Base-by-base conservation (phyloP, 2,113 vertebrate species). In the Osmerus eperlanus region DNA sequence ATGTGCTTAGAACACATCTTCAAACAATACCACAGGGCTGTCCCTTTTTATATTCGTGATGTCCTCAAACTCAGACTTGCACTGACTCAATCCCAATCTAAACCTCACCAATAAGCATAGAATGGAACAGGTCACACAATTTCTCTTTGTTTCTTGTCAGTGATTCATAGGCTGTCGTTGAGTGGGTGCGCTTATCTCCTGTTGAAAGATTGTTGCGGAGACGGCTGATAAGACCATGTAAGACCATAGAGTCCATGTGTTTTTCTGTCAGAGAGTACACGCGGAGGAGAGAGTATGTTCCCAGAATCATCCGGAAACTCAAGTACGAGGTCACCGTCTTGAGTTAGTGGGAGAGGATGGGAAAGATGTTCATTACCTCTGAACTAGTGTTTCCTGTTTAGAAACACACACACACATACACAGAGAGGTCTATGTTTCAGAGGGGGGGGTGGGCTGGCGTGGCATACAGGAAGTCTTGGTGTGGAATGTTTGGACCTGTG, bases 391-490 rank as follows among this genome's bases (percentile, higher is more conserved):
- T 79, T 78, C 75, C 73, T 81, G 61, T 70, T 70, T 70, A 53
- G 41, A 61, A 70, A 55, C n/a, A 52, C 16, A 19, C 63, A 75
- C n/a, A 52, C 16, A 19, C 63, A 75, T 13, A 55, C 13, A 61
- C 56, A 53, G 54, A 72, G 65, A 36, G 4, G 55, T 51, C 29
- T 41, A 47, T 55, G 23, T 19, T 19, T 3, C 13, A 53, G 1
- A 12, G 23, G 47, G 41, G 32, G 13, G 36, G 32, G 36, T 32
- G 18, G 29, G 14, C 55, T n/a, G 56, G 32, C 19, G 21, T 53
- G 72, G 66, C 61, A 81, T 81, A 80, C 73, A 73, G 83, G 83
- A 85, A 82, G 74, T 81, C 36, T 54, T 36, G 60, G 67, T n/a
- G 15, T 23, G 47, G 36, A 62, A 52, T 72, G 41, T 75, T 72